These are phyloP conservation scores for Drosophila neocordata DNA, from an alignment of 1,140 invertebrate genomes.

Conservation along the genomic window DNA sequence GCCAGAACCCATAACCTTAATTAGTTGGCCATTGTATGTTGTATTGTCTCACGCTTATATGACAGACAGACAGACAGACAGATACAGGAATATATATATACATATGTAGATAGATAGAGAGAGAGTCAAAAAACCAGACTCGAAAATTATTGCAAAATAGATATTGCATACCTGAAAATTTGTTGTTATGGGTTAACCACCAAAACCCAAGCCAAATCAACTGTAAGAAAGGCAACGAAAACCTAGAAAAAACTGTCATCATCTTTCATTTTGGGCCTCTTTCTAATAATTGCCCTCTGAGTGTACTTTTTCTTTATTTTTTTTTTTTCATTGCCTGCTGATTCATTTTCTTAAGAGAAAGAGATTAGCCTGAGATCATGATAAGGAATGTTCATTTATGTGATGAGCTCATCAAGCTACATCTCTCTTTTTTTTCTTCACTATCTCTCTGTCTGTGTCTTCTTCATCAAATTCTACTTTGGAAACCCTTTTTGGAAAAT, in stretches of 20 bases:
- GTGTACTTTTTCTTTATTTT: slow-evolving; percentile 19
- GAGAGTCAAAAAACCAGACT: not conserved
- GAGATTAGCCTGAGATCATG: slow-evolving; percentile 68
- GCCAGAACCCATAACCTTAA: slow-evolving; percentile 50
- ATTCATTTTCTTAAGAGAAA: slow-evolving; percentile 59
- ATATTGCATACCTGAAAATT: slow-evolving; percentile 30
- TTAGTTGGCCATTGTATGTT: slow-evolving; percentile 67
- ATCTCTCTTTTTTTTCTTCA: not conserved
- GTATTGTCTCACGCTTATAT: slow-evolving; percentile 39
- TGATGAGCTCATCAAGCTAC: slow-evolving; percentile 63
- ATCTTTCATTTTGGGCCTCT: slow-evolving; percentile 10
- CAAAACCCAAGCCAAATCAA: slow-evolving; percentile 36
- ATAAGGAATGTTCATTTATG: slow-evolving; percentile 70
- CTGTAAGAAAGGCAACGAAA: slow-evolving; percentile 20
- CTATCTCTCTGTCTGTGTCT: not conserved
- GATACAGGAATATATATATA: not conserved
- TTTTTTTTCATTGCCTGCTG: slow-evolving; percentile 59
- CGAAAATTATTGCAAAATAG: slow-evolving; percentile 39
- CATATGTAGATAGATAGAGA: not conserved
- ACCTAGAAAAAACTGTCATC: slow-evolving; percentile 38
- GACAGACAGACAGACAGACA: slow-evolving; percentile 48
- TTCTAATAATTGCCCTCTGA: not conserved
- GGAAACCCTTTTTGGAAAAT: slow-evolving; percentile 62
- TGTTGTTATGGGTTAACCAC: slow-evolving; percentile 56
- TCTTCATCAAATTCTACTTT: not conserved